These are phyloP conservation scores for Chaetogeoica ovagalla DNA, from an alignment of 2,888 invertebrate species.

Conservation along the genomic window DNA sequence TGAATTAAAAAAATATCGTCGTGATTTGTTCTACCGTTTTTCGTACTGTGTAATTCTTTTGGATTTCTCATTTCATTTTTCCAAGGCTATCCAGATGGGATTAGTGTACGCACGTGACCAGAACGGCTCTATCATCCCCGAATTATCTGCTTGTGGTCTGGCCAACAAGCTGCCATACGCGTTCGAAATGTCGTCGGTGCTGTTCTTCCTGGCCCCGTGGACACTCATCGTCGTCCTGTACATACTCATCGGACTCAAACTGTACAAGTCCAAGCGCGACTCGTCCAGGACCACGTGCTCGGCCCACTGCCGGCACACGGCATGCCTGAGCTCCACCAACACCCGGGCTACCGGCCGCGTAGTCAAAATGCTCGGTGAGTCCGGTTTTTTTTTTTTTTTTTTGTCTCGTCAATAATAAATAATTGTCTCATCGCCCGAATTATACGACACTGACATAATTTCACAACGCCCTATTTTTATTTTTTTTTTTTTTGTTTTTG, in stretches of 20 bases:
- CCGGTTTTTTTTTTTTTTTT: background rate
- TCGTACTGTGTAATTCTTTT: background rate
- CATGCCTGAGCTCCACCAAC: slow-evolving; percentile 57
- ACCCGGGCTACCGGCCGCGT: slow-evolving; percentile 63
- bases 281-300: slow-evolving; percentile 55
- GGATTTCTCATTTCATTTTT: slow-evolving; percentile 8
- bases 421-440: background rate
- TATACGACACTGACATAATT: too few relatives aligned
- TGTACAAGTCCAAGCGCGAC: slow-evolving; percentile 61
- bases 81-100: slow-evolving; percentile 61
- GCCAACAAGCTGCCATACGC: slow-evolving; percentile 65
- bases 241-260: slow-evolving; percentile 62
- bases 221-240: slow-evolving; percentile 67
- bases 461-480: too few relatives aligned
- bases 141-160: slow-evolving; percentile 67
- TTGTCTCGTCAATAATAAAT: background rate
- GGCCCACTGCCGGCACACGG: slow-evolving; percentile 55
- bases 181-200: slow-evolving; percentile 66
- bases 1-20: too few relatives aligned
- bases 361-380: slow-evolving; percentile 75
- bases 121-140: slow-evolving; percentile 60
- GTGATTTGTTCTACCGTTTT: background rate
- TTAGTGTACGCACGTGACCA: slow-evolving; percentile 64
- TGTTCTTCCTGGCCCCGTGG: slow-evolving; percentile 69
- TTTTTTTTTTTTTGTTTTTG: too few relatives aligned